phyloP scores from a whole-genome alignment of 2,888 invertebrate species.

The Tetramorium bicarinatum region DNA sequence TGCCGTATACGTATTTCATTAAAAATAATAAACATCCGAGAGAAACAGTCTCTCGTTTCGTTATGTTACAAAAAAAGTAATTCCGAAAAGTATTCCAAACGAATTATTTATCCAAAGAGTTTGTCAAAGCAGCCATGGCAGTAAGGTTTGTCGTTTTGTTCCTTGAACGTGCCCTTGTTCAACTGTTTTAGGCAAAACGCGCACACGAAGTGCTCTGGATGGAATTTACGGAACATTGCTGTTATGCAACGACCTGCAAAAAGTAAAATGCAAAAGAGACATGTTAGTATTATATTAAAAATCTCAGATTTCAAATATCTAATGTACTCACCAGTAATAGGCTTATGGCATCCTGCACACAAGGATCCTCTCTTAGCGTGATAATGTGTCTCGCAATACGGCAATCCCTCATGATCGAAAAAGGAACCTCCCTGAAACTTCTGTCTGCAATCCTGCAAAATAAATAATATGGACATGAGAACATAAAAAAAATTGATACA shows the following conservation, averaged over 20 bases:
- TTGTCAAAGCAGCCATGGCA: slow-evolving; percentile 99
- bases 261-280: slow-evolving; percentile 54
- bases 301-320: not conserved
- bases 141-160: slow-evolving; percentile 99
- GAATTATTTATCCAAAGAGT: slow-evolving; percentile 92
- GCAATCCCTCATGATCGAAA: slow-evolving; percentile 99
- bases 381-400: slow-evolving; percentile 99
- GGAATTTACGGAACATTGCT: slow-evolving; percentile 99
- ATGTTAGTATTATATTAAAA: not conserved
- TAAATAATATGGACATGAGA: not conserved
- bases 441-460: slow-evolving; percentile 96
- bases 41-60: slow-evolving; percentile 55
- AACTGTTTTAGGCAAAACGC: slow-evolving; percentile 99
- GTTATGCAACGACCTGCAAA: slow-evolving; percentile 96
- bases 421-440: slow-evolving; percentile 99
- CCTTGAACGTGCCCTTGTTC: slow-evolving; percentile 99
- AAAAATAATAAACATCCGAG: slow-evolving; percentile 59
- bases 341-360: slow-evolving; percentile 99
- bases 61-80: slow-evolving; percentile 58
- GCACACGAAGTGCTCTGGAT: slow-evolving; percentile 99
- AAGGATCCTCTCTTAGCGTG: slow-evolving; percentile 98
- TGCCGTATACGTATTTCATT: slow-evolving; percentile 47
- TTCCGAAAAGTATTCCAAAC: slow-evolving; percentile 42
- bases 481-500: not conserved
- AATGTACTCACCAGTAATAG: slow-evolving; percentile 91